Percentiles rank a stretch among this genome's conserved stretches.
These are phyloP conservation scores for Timandra comae DNA, from an alignment of 2,888 invertebrate genomes.

Conservation along the genomic window DNA sequence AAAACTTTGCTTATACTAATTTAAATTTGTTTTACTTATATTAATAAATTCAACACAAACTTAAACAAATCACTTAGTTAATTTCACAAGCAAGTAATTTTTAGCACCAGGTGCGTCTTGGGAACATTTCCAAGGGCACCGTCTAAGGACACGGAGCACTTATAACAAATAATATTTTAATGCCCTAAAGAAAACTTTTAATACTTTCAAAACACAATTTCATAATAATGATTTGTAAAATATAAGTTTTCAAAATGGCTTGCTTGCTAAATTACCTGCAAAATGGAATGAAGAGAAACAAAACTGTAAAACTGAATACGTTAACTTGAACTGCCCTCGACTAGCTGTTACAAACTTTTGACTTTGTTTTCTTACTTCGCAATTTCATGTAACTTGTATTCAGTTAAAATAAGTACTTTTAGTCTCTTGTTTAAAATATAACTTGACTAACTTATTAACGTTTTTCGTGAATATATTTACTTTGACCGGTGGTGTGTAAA, in stretches of 20 bases:
- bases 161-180: constrained; percentile 1
- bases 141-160: constrained; percentile 3
- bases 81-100: constrained; percentile 4
- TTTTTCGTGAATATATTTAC: no score
- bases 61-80: constrained; percentile 3
- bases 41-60: no score
- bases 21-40: no score
- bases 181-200: constrained; percentile 7
- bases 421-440: constrained; percentile 5
- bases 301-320: constrained; percentile 10
- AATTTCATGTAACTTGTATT: constrained; percentile 9
- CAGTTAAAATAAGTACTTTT: constrained; percentile 5
- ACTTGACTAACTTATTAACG: no score
- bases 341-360: constrained; percentile 16
- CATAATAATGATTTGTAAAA: constrained; percentile 10
- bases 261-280: constrained; percentile 15
- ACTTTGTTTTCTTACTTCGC: constrained; percentile 27
- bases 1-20: no score
- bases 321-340: constrained; percentile 8
- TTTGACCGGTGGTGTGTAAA: no score
- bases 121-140: no score
- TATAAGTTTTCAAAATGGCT: constrained; percentile 12
- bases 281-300: constrained; percentile 14
- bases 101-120: constrained; percentile 4
- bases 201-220: constrained; percentile 10